phyloP scores from a whole-genome alignment of 2,888 invertebrate species.

The Tyria jacobaeae region DNA sequence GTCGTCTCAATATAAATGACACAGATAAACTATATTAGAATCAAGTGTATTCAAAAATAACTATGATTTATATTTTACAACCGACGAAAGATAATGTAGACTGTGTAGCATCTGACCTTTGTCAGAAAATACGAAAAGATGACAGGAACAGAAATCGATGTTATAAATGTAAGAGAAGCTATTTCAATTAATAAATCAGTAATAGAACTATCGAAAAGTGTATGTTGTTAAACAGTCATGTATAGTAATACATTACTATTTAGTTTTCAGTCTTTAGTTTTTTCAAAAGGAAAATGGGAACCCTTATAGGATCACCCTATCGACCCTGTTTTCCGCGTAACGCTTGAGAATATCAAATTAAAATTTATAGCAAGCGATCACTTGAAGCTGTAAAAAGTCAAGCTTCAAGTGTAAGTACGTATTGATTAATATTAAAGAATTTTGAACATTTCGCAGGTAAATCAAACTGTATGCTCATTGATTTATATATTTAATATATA shows the following conservation, averaged over 20 bases:
- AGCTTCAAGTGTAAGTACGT: too few relatives aligned
- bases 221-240: neutral
- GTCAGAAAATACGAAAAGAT: slow-evolving; percentile 1
- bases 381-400: too few relatives aligned
- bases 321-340: too few relatives aligned
- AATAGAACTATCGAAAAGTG: neutral
- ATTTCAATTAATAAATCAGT: slow-evolving; percentile 1
- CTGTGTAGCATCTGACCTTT: slow-evolving; percentile 1
- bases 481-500: too few relatives aligned
- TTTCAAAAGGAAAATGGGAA: too few relatives aligned
- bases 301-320: too few relatives aligned
- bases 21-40: slow-evolving; percentile 13
- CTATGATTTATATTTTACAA: neutral
- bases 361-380: too few relatives aligned
- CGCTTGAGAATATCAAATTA: too few relatives aligned
- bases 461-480: too few relatives aligned
- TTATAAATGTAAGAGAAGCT: neutral
- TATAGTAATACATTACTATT: neutral
- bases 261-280: too few relatives aligned
- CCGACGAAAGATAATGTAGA: neutral
- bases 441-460: too few relatives aligned
- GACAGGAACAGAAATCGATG: slow-evolving; percentile 1
- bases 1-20: slow-evolving; percentile 38
- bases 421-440: too few relatives aligned
- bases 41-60: slow-evolving; percentile 3